Percentiles rank a stretch among this genome's conserved stretches.
Evolutionary conservation across 2,888 invertebrate genomes (phyloP).

Genomic region (Pristionchus japonicus): DNA sequence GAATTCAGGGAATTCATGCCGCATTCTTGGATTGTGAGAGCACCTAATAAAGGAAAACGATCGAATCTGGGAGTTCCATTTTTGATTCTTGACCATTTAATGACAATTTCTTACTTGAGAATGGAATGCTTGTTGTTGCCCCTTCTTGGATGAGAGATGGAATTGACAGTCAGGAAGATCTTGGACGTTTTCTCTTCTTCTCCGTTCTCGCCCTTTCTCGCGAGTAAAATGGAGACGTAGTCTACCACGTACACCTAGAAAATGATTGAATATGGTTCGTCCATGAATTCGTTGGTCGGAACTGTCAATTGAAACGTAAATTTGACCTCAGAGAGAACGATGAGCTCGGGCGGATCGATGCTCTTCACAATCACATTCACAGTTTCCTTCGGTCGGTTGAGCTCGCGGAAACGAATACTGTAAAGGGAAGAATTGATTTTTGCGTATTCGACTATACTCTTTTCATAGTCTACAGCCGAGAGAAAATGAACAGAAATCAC

Average conservation of each 20-base stretch:
- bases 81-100: no score
- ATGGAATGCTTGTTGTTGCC: constrained; percentile 2
- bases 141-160: neutral
- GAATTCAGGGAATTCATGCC: neutral
- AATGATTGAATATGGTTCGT: neutral
- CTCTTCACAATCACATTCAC: neutral
- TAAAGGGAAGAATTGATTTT: neutral
- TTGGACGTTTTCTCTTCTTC: neutral
- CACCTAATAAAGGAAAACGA: neutral
- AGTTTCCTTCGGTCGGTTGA: neutral
- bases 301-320: no score
- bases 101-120: neutral
- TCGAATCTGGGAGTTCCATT: neutral
- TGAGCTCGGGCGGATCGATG: neutral
- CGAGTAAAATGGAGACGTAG: neutral
- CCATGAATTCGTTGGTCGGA: no score
- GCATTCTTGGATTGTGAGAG: neutral
- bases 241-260: neutral
- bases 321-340: neutral
- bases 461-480: no score
- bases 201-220: neutral
- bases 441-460: neutral
- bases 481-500: neutral
- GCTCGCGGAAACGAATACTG: neutral
- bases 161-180: neutral